Conservation (phyloP, 2,888 invertebrate genomes). For the Hirtodrosophila cameraria region DNA sequence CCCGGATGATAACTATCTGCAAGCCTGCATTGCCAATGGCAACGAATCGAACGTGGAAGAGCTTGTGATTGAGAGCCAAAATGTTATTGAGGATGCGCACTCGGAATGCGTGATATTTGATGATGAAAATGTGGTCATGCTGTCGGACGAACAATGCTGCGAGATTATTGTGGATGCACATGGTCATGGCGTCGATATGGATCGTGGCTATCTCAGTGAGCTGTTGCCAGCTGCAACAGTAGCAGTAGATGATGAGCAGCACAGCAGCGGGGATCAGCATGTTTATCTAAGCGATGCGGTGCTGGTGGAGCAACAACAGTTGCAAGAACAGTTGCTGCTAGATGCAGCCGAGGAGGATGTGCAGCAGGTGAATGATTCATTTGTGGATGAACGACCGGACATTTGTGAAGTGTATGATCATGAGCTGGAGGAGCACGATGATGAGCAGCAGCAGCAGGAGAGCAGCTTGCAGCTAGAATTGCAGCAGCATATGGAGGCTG, state of each 20-base stretch:
- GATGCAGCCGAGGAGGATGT: conserved; percentile 52
- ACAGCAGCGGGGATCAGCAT: conserved; percentile 22
- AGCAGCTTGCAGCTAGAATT: conserved; percentile 13
- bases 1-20: conserved; percentile 20
- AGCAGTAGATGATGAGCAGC: conserved; percentile 28
- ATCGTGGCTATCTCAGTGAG: conserved; percentile 21
- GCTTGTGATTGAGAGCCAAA: conserved; percentile 10
- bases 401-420: conserved; percentile 67
- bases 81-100: conserved; percentile 15
- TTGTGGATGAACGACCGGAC: conserved; percentile 55
- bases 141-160: conserved; percentile 60
- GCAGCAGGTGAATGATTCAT: conserved; percentile 36
- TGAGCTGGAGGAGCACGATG: conserved; percentile 66
- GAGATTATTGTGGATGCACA: conserved; percentile 56
- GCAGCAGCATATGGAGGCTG: conserved; percentile 25
- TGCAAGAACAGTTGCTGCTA: conserved; percentile 34
- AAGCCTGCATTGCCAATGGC: conserved; percentile 52
- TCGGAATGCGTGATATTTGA: conserved; percentile 58
- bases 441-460: conserved; percentile 38
- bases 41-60: conserved; percentile 21
- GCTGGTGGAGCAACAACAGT: conserved; percentile 22
- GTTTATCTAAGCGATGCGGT: conserved; percentile 71
- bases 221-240: conserved; percentile 19
- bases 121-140: conserved; percentile 59
- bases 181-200: conserved; percentile 28